Conservation (phyloP, 1,140 invertebrate genomes). For the Drosophila tani region DNA sequence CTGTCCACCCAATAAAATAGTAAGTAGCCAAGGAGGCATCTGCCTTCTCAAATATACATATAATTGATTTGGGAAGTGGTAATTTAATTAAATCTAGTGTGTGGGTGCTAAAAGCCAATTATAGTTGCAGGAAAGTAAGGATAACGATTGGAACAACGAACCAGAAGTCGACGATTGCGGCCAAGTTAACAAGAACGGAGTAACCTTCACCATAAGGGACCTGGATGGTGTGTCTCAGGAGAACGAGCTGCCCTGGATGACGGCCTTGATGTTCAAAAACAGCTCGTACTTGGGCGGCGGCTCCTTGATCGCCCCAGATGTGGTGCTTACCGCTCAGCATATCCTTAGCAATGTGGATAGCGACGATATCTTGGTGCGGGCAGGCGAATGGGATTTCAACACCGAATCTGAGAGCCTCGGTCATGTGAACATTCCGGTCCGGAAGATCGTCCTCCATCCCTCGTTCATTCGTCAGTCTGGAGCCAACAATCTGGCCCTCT, state of each 20-base stretch:
- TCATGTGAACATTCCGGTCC: constrained; percentile 87
- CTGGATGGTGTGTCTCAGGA: constrained; percentile 1
- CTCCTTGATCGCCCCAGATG: constrained; percentile 88
- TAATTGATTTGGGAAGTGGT: no score
- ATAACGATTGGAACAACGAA: not conserved
- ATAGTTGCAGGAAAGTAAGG: not conserved
- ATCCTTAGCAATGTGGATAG: constrained; percentile 56
- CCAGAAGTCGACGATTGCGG: not conserved
- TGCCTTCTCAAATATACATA: no score
- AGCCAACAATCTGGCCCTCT: constrained; percentile 86
- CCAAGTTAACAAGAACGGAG: not conserved
- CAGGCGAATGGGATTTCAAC: constrained; percentile 90
- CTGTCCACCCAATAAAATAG: not conserved
- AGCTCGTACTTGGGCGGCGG: constrained; percentile 88
- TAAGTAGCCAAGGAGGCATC: not conserved
- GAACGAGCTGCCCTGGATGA: constrained; percentile 94
- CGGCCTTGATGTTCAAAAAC: constrained; percentile 90
- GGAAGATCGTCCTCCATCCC: constrained; percentile 86
- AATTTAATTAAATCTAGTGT: not conserved
- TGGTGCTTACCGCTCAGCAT: constrained; percentile 88
- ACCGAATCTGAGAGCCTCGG: constrained; percentile 87
- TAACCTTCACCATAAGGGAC: not conserved
- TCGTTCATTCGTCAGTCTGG: constrained; percentile 82
- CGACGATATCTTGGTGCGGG: constrained; percentile 87
- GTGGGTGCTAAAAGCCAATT: not conserved